Base-by-base conservation (phyloP, 1,140 invertebrate species). In the Atopsyche davidsoni region DNA sequence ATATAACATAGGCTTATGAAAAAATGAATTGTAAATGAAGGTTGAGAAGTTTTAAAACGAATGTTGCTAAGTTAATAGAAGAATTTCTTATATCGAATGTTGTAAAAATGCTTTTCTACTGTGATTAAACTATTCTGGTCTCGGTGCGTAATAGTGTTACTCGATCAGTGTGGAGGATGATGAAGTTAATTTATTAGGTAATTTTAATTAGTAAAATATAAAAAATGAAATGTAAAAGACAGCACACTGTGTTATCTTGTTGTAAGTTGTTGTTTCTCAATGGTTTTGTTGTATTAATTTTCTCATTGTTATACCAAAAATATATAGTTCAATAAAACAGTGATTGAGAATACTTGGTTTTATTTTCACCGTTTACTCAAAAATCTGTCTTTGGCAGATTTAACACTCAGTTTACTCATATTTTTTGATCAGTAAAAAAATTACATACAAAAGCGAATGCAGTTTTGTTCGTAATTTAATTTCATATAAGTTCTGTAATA, bases 301-400 rank as follows among this genome's bases (percentile, higher is more conserved):
- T 23, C 11, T 46, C 34, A 36, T 13, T 46, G 34, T 46, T 34
- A 46, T 46, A 46, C 44, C 44, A 46, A 46, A 46, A 35, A 35
- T 24, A 46, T 45, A 28, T 36, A 35, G 34, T 21, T 19, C 16
- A 46, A 46, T 46, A 35, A 46, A 46, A 17, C 31, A 19, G 31
- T 44, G n/a, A 44, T 32, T 44, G n/a, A 25, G 13, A 36, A 9
- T 44, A 2, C 11, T 46, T 13, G n/a, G 34, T 16, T 22, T 4
- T 46, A 11, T 36, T 36, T 22, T 46, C 1, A 31, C 14, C 34
- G n/a, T n/a, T n/a, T n/a, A n/a, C n/a, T n/a, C n/a, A n/a, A n/a
- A n/a, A n/a, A n/a, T n/a, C n/a, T n/a, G n/a, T n/a, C n/a, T n/a
- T n/a, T n/a, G n/a, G n/a, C n/a, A n/a, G n/a, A n/a, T n/a, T n/a